Evolutionary conservation across 2,888 invertebrate genomes (phyloP).

Genomic region (Amiota mariae): DNA sequence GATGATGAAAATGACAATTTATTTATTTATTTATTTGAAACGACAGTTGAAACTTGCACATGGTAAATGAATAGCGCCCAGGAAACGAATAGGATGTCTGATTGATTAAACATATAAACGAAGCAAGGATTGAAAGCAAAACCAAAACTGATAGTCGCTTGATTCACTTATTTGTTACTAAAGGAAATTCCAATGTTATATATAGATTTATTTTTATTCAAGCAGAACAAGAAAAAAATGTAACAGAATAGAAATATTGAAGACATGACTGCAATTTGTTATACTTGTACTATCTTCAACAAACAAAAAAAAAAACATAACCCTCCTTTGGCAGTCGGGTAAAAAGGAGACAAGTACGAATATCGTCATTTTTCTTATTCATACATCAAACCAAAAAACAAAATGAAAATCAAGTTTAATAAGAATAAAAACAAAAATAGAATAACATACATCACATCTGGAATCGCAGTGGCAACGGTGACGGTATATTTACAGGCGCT

Average conservation of each 20-base stretch:
- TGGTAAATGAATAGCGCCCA: constrained; percentile 4
- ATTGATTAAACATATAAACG: background rate
- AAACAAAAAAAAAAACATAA: no score
- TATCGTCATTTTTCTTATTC: constrained; percentile 16
- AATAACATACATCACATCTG: no score
- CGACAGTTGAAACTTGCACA: background rate
- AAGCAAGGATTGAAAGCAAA: background rate
- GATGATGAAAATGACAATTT: constrained; percentile 5
- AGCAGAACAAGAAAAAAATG: constrained; percentile 20
- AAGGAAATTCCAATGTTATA: constrained; percentile 4
- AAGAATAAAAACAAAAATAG: no score
- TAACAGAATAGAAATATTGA: constrained; percentile 32
- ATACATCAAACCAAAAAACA: background rate
- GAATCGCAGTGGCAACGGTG: no score
- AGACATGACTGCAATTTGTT: constrained; percentile 51
- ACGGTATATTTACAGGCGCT: no score
- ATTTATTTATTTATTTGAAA: no score
- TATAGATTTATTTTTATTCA: constrained; percentile 38
- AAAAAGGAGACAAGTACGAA: constrained; percentile 34
- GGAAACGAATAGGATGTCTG: background rate
- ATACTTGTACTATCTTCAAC: constrained; percentile 42
- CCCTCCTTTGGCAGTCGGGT: no score
- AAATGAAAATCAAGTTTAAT: background rate
- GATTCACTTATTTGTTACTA: background rate
- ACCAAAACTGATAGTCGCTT: background rate